Evolutionary conservation across 2,113 vertebrate genomes (phyloP), one percentile per base, ranked within the genome.

Genomic region (Marmota flaviventris): DNA sequence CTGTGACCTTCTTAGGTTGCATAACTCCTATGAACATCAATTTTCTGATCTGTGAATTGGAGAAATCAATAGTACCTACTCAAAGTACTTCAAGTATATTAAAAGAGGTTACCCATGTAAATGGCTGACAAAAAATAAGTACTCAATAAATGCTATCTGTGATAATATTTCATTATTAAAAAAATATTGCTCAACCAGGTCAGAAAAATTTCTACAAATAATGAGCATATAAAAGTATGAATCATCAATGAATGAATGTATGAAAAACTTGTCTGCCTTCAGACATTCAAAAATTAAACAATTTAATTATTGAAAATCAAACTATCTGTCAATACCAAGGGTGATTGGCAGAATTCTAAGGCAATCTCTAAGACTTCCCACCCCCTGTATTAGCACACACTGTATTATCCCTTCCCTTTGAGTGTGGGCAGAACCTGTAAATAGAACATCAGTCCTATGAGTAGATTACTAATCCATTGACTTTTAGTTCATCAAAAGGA

Each of bases 41-140:
- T 56, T 76, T 85, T 89, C 34, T 89, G 83, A 67, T 89, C 82
- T 94, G 20, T 88, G 45, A 94, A 95, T 77, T 56, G 51, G n/a
- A 85, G 29, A 95, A 85, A 77, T 58, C 86, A 22, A 56, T 37
- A 95, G 84, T 27, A 81, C 6, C 22, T 76, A 84, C 37, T 67
- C 53, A 10, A 70, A 91, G 53, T 16, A 6, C 39, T 83, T 93
- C 90, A 91, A 94, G n/a, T 78, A 20, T 78, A 77, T 93, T 96
- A 81, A 83, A 82, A 65, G 42, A 95, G 37, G 13, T 27, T 69
- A 82, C 7, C 5, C 16, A 20, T 65, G 25, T 58, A 79, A 91
- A 84, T 25, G 18, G 39, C 56, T 81, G 37, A 61, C 39, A 69
- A 32, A 91, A 39, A 89, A 63, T 56, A 88, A 91, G n/a, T 51